Evolutionary conservation across 2,888 invertebrate genomes (phyloP), one percentile per base, ranked within the genome.

Genomic region (Linnaemya tessellans): DNA sequence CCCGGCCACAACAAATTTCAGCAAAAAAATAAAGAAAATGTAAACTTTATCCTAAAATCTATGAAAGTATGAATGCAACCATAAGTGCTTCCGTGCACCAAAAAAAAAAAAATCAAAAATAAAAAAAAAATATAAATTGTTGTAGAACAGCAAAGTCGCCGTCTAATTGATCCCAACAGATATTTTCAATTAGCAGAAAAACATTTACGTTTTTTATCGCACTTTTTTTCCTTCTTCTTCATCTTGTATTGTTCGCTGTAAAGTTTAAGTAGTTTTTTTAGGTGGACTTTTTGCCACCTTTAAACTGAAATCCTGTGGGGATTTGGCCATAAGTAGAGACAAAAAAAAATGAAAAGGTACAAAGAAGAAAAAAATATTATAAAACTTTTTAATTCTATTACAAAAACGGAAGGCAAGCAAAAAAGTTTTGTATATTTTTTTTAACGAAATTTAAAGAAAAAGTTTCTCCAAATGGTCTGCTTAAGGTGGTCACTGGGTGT

Each of bases 131-230:
- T 41, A 43, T 35, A 58, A 60, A 54, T 79, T 79, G 65, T 80
- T 85, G 82, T 82, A 79, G 80, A 82, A 79, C 79, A 82, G 79
- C 85, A 85, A 85, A 85, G 85, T 79, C 85, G 82, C 82, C 82
- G 88, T 89, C 91, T 92, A 91, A 91, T 91, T 91, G 92, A 91
- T 91, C 92, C 91, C 91, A 89, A 91, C 92, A 91, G 90, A 92
- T 91, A 91, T 91, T 91, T 91, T 91, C 91, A 91, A 91, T 91
- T 92, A 91, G 91, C 90, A 90, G 89, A 89, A 90, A 90, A 91
- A 90, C 90, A 91, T 90, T 90, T 89, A 74, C 75, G 87, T 86
- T 70, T 80, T 87, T 84, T 87, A 82, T 65, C 84, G 22, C 80
- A 65, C 65, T 35, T 70, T 80, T 89, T 88, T 87, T 89, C 89